Conservation (phyloP, 2,113 vertebrate species). For the Leptobrachium leishanense region DNA sequence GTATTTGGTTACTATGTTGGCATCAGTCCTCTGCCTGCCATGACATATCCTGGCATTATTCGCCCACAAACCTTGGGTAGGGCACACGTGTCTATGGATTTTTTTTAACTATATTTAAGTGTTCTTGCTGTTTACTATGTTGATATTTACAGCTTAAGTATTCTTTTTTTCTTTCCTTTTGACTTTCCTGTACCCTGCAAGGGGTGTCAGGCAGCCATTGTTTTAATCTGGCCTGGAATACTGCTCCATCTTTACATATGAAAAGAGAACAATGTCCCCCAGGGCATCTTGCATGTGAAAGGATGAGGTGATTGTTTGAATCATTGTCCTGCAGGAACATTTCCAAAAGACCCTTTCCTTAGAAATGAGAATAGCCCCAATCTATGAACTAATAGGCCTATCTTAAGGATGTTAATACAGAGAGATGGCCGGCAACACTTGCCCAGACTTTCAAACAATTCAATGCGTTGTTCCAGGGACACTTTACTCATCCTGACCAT, state of each 20-base stretch:
- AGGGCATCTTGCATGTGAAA: conserved; percentile 13
- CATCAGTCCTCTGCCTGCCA: conserved; percentile 15
- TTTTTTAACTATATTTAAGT: too few relatives aligned
- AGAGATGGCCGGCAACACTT: too few relatives aligned
- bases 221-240: neutral
- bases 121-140: too few relatives aligned
- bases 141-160: too few relatives aligned
- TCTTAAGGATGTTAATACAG: too few relatives aligned
- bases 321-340: conserved; percentile 19
- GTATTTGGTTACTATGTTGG: conserved; percentile 18
- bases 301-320: neutral
- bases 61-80: neutral
- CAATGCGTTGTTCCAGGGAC: too few relatives aligned
- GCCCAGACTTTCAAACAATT: too few relatives aligned
- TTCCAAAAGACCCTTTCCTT: conserved; percentile 9
- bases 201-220: conserved; percentile 1
- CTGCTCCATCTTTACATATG: conserved; percentile 19
- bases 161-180: too few relatives aligned
- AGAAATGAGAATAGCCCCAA: neutral
- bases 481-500: too few relatives aligned
- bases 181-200: neutral
- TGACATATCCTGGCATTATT: neutral
- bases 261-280: neutral
- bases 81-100: neutral
- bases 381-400: neutral